Conservation (phyloP, 2,113 vertebrate species). For the Taxidea taxus region DNA sequence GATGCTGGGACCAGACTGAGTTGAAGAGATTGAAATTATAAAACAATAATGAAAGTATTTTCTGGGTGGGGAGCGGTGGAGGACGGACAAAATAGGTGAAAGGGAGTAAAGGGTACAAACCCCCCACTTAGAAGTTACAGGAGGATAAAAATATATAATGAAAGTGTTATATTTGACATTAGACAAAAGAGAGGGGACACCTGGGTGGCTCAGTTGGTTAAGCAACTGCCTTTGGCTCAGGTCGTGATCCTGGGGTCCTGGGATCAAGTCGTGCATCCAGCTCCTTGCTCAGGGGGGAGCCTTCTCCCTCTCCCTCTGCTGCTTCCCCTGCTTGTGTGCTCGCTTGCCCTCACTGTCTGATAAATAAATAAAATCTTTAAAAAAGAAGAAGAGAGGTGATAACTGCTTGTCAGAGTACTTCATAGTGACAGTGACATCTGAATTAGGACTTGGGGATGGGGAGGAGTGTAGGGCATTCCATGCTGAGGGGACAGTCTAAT, state of each 20-base stretch:
- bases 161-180: background rate
- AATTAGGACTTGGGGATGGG: background rate
- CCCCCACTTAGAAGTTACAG: background rate
- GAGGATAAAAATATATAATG: background rate
- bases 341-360: no score
- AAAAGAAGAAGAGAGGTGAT: background rate
- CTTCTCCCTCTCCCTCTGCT: no score
- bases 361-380: background rate
- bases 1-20: background rate
- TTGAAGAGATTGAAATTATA: background rate
- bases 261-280: no score
- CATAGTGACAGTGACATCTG: background rate
- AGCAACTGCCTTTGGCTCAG: no score
- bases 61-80: no score
- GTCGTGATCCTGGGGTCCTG: no score
- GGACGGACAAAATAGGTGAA: background rate
- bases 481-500: background rate
- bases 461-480: background rate
- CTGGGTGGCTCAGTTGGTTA: no score
- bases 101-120: background rate
- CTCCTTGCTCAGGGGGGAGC: no score
- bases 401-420: background rate
- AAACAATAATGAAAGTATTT: background rate
- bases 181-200: background rate
- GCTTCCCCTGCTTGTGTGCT: no score